Percentiles rank a stretch among this genome's conserved stretches.
phyloP scores from a whole-genome alignment of 2,888 invertebrate genomes.

The Lamellibrachia columna region DNA sequence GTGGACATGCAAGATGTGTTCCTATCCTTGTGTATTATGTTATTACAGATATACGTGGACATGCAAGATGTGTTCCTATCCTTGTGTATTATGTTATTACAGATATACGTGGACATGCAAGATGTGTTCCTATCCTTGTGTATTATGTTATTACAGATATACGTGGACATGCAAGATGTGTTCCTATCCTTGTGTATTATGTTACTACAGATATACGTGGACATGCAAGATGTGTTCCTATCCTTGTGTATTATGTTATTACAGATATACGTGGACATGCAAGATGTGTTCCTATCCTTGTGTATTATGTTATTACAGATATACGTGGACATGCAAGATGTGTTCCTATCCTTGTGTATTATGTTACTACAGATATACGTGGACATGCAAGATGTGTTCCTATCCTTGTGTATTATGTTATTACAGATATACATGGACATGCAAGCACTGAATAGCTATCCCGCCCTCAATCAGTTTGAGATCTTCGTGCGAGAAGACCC shows the following conservation, averaged over 20 bases:
- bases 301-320: not conserved
- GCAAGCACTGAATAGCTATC: conserved; percentile 32
- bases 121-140: not conserved
- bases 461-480: conserved; percentile 46
- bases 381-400: conserved; percentile 28
- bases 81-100: not conserved
- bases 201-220: conserved; percentile 24
- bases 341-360: too few species aligned
- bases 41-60: conserved; percentile 27
- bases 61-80: conserved; percentile 36
- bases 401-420: not conserved
- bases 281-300: conserved; percentile 22
- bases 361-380: conserved; percentile 24
- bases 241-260: not conserved
- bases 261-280: conserved; percentile 34
- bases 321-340: conserved; percentile 39
- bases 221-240: conserved; percentile 37
- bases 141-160: not conserved
- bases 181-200: too few species aligned
- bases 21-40: too few species aligned
- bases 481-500: conserved; percentile 50
- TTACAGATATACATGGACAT: conserved; percentile 35
- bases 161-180: conserved; percentile 40
- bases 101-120: conserved; percentile 36
- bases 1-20: conserved; percentile 42